phyloP scores from a whole-genome alignment of 1,140 invertebrate species.

The Oreohelix idahoensis region DNA sequence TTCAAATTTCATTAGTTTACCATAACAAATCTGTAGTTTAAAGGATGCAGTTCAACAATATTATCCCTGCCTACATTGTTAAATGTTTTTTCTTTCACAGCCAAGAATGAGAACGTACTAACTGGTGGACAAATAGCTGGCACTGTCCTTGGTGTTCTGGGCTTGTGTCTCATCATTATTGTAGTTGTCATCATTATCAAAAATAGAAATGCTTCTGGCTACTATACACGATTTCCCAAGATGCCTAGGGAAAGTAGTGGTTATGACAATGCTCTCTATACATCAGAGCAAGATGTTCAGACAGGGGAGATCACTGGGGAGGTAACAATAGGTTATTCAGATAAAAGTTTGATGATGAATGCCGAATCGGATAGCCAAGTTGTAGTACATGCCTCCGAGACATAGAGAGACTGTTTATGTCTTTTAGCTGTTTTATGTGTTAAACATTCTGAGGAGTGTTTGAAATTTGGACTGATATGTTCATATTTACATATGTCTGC shows the following conservation, averaged over 20 bases:
- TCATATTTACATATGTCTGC: too few species aligned
- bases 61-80: too few species aligned
- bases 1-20: too few species aligned
- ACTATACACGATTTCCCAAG: background rate
- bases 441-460: too few species aligned
- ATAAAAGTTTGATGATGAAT: background rate
- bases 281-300: background rate
- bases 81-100: too few species aligned
- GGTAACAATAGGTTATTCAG: background rate
- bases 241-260: background rate
- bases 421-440: too few species aligned
- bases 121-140: constrained; percentile 27
- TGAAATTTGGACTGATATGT: too few species aligned
- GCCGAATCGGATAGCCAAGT: background rate
- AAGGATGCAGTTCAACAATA: too few species aligned
- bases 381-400: background rate
- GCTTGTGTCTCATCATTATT: background rate
- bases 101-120: background rate
- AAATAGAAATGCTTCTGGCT: background rate
- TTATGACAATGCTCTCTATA: constrained; percentile 22
- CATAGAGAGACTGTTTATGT: background rate
- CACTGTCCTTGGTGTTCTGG: constrained; percentile 9
- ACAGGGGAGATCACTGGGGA: background rate
- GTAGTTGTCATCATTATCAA: background rate
- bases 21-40: too few species aligned